Conservation (phyloP, 1,140 invertebrate genomes). For the Pseudomyrmex pallidus region DNA sequence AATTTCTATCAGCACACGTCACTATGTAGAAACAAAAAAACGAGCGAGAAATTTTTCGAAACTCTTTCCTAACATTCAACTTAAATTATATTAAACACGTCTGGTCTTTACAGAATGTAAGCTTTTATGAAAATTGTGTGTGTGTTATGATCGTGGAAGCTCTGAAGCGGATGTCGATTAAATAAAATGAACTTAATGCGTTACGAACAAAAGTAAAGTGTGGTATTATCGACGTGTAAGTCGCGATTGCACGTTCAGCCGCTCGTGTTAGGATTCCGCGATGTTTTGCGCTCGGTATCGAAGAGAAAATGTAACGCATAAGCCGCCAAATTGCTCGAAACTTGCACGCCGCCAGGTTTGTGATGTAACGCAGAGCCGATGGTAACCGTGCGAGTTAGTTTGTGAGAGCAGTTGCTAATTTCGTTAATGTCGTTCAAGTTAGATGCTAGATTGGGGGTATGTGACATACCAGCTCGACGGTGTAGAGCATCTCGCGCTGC, state of each 20-base stretch:
- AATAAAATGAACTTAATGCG: conserved; percentile 24
- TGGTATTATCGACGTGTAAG: background rate
- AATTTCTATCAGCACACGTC: background rate
- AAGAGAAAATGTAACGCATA: conserved; percentile 16
- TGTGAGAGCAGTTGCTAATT: conserved; percentile 7
- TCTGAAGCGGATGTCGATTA: conserved; percentile 28
- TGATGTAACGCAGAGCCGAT: conserved; percentile 43
- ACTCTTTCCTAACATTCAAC: background rate
- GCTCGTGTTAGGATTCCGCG: conserved; percentile 1
- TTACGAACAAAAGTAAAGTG: conserved; percentile 24
- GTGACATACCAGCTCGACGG: conserved; percentile 92
- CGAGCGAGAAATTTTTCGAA: background rate
- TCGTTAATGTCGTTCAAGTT: conserved; percentile 40
- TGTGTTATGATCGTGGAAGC: conserved; percentile 37
- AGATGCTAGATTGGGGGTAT: conserved; percentile 82
- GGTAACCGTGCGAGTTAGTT: conserved; percentile 20
- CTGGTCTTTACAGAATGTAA: conserved; percentile 24
- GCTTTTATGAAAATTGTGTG: conserved; percentile 13
- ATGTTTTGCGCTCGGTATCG: background rate
- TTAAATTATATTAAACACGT: background rate
- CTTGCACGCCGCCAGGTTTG: conserved; percentile 14
- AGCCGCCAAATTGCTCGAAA: background rate
- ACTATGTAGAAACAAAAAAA: background rate
- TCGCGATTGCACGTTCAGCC: background rate
- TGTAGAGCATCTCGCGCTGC: conserved; percentile 93